Evolutionary conservation across 2,113 vertebrate species (phyloP).

Genomic region (Mungos mungo): DNA sequence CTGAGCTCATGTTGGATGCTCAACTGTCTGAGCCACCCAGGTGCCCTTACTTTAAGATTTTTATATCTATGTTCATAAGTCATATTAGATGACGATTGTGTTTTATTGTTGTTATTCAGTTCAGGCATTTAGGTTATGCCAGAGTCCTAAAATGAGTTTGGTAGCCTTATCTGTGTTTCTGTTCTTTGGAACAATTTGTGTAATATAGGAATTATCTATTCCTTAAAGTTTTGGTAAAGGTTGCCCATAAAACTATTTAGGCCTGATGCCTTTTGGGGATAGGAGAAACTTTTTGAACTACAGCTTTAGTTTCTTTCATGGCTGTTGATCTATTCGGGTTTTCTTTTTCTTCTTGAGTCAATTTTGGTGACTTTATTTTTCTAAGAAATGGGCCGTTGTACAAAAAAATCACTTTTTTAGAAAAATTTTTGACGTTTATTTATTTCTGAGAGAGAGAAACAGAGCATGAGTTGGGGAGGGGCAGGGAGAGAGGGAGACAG

Average conservation of each 20-base stretch:
- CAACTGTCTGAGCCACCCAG: too few relatives aligned
- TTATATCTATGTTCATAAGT: constrained; percentile 4
- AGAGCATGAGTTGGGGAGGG: too few relatives aligned
- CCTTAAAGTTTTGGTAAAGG: background rate
- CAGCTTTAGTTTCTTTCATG: constrained; percentile 7
- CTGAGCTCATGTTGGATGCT: too few relatives aligned
- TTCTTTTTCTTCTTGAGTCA: constrained; percentile 44
- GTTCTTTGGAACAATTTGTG: constrained; percentile 42
- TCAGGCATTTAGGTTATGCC: background rate
- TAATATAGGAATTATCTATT: constrained; percentile 3
- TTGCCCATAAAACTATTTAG: background rate
- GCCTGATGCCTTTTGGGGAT: background rate
- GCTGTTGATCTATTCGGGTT: constrained; percentile 8
- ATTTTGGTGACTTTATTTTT: constrained; percentile 27
- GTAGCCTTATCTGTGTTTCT: constrained; percentile 12
- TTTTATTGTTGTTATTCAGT: background rate
- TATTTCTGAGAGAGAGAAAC: too few relatives aligned
- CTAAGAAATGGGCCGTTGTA: background rate
- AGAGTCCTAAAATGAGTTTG: constrained; percentile 23
- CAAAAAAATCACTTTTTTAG: constrained; percentile 20
- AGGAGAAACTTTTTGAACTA: background rate
- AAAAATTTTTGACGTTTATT: background rate
- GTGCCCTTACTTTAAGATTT: constrained; percentile 15
- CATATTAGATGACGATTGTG: background rate
- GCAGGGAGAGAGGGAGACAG: too few relatives aligned